Evolutionary conservation across 2,113 vertebrate genomes (phyloP), one percentile per base, ranked within the genome.

Genomic region (Oncorhynchus mykiss): DNA sequence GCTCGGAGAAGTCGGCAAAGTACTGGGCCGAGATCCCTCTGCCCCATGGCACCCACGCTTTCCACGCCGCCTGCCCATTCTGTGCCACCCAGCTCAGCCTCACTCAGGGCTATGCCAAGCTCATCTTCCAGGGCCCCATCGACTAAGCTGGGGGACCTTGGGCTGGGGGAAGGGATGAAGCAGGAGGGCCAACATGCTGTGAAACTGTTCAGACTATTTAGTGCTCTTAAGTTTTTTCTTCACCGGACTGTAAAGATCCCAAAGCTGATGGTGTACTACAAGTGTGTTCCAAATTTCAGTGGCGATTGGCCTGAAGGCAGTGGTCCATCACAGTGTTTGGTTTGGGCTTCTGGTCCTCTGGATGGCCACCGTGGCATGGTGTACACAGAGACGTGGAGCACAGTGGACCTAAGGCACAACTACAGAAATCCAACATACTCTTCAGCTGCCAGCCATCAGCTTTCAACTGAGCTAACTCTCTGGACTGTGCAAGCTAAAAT

Each of bases 1-100:
- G 97, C 89, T 99, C 98, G 0, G 97, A 99, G 90, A 99, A 99
- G 76, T 96, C 98, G 0, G 96, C 96, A 8, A 97, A 96, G 31
- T 99, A 99, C 87, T 99, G 98, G 98, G 92, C 95, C 0, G 96
- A 98, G 84, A 99, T 98, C 82, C 97, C 96, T 0, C 91, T 99
- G 90, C 97, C 98, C 0, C 98, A 99, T 0, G 98, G 98, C 39
- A 99, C 98, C 2, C 98, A 99, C 0, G 98, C 98, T 1, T 99
- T 99, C 90, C 98, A 99, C 0, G 95, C 97, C 0, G 96, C 97
- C 74, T 99, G 98, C 89, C 98, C 98, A 1, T 99, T 99, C 88
- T 99, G 97, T 72, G 96, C 97, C 79, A 92, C 92, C 5, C 97
- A 98, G 85, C 95, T 99, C 78, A 84, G 90, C 25, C 95, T 96